phyloP scores from a whole-genome alignment of 2,797 vertebrate genomes.

The Otolemur crassicaudatus region DNA sequence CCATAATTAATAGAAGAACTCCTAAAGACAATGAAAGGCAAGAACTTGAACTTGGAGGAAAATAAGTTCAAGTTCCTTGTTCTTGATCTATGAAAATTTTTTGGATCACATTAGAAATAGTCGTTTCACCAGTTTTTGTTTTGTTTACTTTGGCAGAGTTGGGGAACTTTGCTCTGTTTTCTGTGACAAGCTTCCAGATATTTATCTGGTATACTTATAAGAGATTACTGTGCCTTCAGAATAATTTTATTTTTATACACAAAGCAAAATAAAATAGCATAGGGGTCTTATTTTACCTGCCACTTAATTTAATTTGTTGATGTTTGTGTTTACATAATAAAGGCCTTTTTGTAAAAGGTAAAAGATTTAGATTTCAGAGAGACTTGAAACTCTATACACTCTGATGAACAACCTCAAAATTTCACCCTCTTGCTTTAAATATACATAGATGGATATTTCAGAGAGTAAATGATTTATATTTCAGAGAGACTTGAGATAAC shows the following conservation, averaged over 20 bases:
- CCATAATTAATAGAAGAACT: not conserved
- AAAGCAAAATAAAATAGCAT: slow-evolving; percentile 4
- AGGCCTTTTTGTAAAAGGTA: not conserved
- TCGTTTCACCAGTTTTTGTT: not conserved
- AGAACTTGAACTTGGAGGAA: not conserved
- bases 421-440: not conserved
- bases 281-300: not conserved
- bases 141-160: not conserved
- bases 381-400: not conserved
- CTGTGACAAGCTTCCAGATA: not conserved
- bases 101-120: not conserved
- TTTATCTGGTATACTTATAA: not conserved
- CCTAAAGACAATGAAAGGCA: not conserved
- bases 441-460: not conserved
- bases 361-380: not conserved
- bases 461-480: not conserved
- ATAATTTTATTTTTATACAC: not conserved
- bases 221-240: not conserved
- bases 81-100: not conserved
- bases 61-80: not conserved
- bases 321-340: slow-evolving; percentile 7
- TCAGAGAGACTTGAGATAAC: not conserved
- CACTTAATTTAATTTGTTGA: not conserved
- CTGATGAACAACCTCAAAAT: not conserved
- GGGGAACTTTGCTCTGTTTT: not conserved